Base-by-base conservation (phyloP, 2,113 vertebrate species). In the Anguilla rostrata region DNA sequence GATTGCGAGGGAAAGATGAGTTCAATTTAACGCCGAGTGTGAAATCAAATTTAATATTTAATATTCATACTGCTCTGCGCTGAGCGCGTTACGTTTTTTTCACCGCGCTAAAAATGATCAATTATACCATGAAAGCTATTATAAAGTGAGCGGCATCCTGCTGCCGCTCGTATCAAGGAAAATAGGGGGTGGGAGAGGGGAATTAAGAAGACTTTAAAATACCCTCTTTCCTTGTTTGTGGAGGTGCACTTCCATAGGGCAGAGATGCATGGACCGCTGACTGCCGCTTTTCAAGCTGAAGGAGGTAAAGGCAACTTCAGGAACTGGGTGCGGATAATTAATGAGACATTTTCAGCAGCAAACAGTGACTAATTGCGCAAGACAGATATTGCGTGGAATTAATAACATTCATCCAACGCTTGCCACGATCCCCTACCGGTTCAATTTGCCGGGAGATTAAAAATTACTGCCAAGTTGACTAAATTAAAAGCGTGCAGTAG, bases 391-490 rank as follows among this genome's bases (percentile, higher is more conserved):
- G 96, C 92, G 94, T 92, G 87, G 95, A 97, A 97, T 98, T 96
- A 97, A 97, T 96, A 96, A 97, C 93, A 95, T 94, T 90, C 95
- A 96, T 96, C 95, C 95, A 96, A 96, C 96, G 96, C 94, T 96
- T 93, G 96, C 95, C 95, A 96, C 95, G 95, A 95, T 96, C 96
- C 96, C 96, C 96, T 91, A 96, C 96, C 94, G 94, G 96, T 96
- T 96, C 96, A 98, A 96, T 97, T 97, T 96, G 96, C 96, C 92
- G 90, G 95, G 94, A 98, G 97, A 97, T 97, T 96, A 97, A 92
- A 34, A 96, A 96, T 96, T 95, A 94, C 95, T 97, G 97, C 96
- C 97, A 98, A 98, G 95, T 97, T 96, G 95, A 96, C 96, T 95
- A 94, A 96, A 97, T 97, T 97, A 97, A 96, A 96, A 96, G 95